These are phyloP conservation scores for Bucorvus abyssinicus DNA, from an alignment of 2,797 vertebrate species.

Conservation along the genomic window DNA sequence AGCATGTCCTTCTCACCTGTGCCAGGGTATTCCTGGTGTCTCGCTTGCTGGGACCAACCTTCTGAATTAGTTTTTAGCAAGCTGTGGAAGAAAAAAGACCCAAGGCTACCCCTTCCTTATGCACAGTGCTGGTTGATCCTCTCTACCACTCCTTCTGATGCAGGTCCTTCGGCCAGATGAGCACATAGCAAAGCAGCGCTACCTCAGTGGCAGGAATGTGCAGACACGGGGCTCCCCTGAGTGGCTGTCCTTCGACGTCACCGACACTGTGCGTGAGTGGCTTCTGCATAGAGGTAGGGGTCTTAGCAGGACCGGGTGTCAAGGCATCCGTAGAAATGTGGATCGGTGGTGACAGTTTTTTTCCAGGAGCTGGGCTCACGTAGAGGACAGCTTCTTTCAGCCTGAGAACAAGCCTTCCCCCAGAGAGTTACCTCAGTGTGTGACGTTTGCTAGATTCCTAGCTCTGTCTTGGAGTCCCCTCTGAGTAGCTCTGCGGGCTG, in stretches of 20 bases:
- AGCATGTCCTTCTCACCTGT: neutral
- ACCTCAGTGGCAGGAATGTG: constrained; percentile 93
- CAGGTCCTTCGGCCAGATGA: constrained; percentile 93
- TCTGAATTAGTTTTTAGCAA: neutral
- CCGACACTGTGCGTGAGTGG: constrained; percentile 95
- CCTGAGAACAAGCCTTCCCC: neutral
- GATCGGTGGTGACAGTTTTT: neutral
- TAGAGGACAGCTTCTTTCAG: neutral
- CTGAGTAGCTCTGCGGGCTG: neutral
- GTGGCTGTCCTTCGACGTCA: constrained; percentile 97
- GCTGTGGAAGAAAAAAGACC: neutral
- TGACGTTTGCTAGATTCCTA: neutral
- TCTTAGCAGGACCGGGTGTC: neutral
- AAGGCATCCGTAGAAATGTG: neutral
- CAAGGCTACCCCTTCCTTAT: neutral
- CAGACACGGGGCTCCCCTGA: constrained; percentile 89
- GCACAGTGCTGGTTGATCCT: neutral
- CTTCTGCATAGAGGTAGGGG: constrained; percentile 89
- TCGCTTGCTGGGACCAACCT: neutral
- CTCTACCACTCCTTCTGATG: constrained; percentile 6
- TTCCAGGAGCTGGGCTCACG: neutral
- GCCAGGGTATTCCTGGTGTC: neutral
- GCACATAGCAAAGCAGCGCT: constrained; percentile 95
- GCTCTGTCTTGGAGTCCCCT: neutral
- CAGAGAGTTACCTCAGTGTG: neutral